A percentile compares a stretch with the other conserved stretches of the same genome.
These are phyloP conservation scores for Rhineura floridana DNA, from an alignment of 2,113 vertebrate genomes.

Conservation along the genomic window DNA sequence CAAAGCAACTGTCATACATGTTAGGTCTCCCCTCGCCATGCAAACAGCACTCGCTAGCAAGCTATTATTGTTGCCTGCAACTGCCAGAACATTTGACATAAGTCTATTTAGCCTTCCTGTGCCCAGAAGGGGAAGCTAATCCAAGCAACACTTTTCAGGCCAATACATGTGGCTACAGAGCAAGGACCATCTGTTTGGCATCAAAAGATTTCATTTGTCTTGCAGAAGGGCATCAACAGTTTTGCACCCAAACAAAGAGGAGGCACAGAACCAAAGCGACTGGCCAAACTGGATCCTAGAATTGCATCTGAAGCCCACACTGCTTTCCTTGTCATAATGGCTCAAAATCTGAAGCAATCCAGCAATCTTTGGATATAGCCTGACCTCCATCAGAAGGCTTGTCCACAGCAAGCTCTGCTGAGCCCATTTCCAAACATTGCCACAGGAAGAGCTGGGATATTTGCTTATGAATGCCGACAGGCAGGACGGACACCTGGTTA, in stretches of 20 bases:
- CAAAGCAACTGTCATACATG: conserved; percentile 20
- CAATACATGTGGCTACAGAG: conserved; percentile 15
- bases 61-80: conserved; percentile 39
- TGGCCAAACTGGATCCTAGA: conserved; percentile 4
- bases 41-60: conserved; percentile 44
- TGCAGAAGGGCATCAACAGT: conserved; percentile 25
- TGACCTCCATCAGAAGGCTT: background rate
- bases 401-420: background rate
- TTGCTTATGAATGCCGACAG: background rate
- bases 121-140: conserved; percentile 47
- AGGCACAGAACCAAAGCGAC: conserved; percentile 16
- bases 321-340: background rate
- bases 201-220: conserved; percentile 55
- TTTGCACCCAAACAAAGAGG: conserved; percentile 37
- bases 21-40: background rate
- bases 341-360: conserved; percentile 1
- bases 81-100: conserved; percentile 56
- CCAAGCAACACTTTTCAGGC: conserved; percentile 43
- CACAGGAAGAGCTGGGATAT: background rate
- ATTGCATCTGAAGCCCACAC: background rate
- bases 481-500: background rate
- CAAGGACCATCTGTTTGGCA: conserved; percentile 36
- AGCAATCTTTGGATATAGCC: background rate
- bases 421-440: background rate
- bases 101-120: conserved; percentile 43